Conservation (phyloP, 53 echinoderm and acorn worm species). For the Holothuria leucospilota region DNA sequence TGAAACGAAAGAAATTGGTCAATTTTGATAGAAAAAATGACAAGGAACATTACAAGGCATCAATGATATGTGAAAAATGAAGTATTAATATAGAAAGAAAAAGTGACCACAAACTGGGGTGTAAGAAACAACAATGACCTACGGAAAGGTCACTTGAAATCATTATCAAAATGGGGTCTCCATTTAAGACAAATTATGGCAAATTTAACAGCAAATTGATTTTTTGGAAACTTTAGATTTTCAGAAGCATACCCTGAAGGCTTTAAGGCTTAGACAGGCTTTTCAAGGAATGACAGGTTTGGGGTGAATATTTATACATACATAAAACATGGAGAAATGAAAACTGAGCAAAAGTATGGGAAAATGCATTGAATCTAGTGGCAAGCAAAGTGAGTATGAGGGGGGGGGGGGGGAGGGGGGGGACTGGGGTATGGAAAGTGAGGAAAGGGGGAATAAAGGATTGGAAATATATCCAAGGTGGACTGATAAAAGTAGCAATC, state of each 20-base stretch:
- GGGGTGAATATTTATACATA: too few species aligned
- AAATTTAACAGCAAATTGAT: slow-evolving; percentile 1
- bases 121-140: background rate
- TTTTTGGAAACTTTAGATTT: background rate
- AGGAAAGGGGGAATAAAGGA: too few species aligned
- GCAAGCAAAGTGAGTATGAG: too few species aligned
- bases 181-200: slow-evolving; percentile 10
- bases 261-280: background rate
- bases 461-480: too few species aligned
- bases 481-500: too few species aligned
- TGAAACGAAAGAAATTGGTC: slow-evolving; percentile 34
- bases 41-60: background rate
- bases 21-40: slow-evolving; percentile 2
- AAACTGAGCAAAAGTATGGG: too few species aligned
- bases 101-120: slow-evolving; percentile 31
- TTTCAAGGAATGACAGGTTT: too few species aligned
- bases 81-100: background rate
- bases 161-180: slow-evolving; percentile 1
- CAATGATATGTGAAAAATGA: too few species aligned
- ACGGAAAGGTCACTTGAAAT: background rate
- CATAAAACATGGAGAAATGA: too few species aligned
- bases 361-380: too few species aligned
- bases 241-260: background rate
- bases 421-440: too few species aligned
- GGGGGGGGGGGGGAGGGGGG: too few species aligned